These are phyloP conservation scores for Matsumyia berberina DNA, from an alignment of 2,888 invertebrate species.

Conservation along the genomic window DNA sequence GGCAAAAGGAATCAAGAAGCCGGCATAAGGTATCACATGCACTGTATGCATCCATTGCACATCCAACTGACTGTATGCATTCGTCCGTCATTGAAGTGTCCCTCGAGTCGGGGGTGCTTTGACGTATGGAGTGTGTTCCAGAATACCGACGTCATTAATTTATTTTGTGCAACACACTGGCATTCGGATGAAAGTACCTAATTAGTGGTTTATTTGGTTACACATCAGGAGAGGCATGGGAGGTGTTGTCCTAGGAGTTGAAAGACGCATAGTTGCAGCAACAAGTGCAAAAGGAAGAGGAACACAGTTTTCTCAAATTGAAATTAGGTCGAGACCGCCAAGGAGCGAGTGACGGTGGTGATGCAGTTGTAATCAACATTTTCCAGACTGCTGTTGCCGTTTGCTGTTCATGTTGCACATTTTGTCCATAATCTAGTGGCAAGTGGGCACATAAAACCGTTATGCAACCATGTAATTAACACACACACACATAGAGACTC, in stretches of 20 bases:
- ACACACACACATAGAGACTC: background rate
- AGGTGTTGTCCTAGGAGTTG: background rate
- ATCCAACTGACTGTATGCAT: background rate
- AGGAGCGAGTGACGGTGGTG: background rate
- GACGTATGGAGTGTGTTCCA: slow-evolving; percentile 3
- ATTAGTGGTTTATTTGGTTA: slow-evolving; percentile 36
- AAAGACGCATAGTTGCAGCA: background rate
- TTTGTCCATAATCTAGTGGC: slow-evolving; percentile 4
- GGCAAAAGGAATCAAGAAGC: slow-evolving; percentile 1
- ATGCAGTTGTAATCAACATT: slow-evolving; percentile 7
- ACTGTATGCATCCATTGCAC: slow-evolving; percentile 33
- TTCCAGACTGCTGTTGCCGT: background rate
- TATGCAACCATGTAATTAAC: slow-evolving; percentile 26
- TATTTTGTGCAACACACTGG: slow-evolving; percentile 8
- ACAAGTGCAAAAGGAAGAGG: background rate
- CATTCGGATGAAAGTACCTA: slow-evolving; percentile 19
- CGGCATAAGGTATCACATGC: background rate
- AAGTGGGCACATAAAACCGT: slow-evolving; percentile 40
- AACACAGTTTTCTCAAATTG: slow-evolving; percentile 5
- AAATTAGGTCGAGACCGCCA: slow-evolving; percentile 32
- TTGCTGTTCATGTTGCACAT: background rate
- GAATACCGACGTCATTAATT: slow-evolving; percentile 25
- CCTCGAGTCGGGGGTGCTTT: background rate
- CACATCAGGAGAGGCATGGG: background rate
- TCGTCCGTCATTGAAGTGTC: background rate